Percentiles rank a stretch among this genome's conserved stretches.
Conservation (phyloP, 2,888 invertebrate species). For the Stenotaenia linearis region DNA sequence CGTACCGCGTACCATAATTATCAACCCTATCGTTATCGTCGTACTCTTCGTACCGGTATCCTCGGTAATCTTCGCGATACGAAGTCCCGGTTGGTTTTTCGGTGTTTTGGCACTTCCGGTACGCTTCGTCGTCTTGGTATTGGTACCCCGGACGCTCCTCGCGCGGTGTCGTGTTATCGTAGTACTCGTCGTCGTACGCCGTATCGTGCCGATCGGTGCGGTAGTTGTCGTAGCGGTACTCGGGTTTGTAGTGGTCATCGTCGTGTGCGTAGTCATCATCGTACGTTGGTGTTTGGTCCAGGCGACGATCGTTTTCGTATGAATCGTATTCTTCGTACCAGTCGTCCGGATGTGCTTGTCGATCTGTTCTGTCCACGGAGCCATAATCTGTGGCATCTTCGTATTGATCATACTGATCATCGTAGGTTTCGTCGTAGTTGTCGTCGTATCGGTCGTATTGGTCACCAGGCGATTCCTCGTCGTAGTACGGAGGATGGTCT, state of each 20-base stretch:
- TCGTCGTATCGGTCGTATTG: not conserved
- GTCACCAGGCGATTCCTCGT: slow-evolving; percentile 27
- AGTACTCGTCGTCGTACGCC: slow-evolving; percentile 40
- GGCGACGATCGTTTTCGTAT: slow-evolving; percentile 36
- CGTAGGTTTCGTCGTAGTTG: slow-evolving; percentile 39
- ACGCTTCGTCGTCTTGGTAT: not conserved
- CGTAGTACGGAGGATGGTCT: slow-evolving; percentile 46
- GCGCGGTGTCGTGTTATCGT: not conserved
- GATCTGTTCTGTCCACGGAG: slow-evolving; percentile 40
- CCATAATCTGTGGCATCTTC: not conserved
- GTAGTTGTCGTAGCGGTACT: not conserved
- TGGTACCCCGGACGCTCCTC: no score
- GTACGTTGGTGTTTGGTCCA: not conserved
- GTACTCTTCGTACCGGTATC: not conserved
- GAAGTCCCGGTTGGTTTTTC: not conserved
- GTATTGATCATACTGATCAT: slow-evolving; percentile 13
- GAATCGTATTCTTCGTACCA: slow-evolving; percentile 42
- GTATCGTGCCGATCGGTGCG: no score
- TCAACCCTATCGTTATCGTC: no score
- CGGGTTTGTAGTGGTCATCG: not conserved
- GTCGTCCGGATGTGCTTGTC: slow-evolving; percentile 50
- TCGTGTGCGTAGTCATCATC: not conserved
- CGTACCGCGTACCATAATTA: no score
- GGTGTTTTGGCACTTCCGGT: not conserved
- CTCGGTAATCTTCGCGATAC: not conserved